Conservation (phyloP, 2,888 invertebrate species). For the Ochlodes sylvanus region DNA sequence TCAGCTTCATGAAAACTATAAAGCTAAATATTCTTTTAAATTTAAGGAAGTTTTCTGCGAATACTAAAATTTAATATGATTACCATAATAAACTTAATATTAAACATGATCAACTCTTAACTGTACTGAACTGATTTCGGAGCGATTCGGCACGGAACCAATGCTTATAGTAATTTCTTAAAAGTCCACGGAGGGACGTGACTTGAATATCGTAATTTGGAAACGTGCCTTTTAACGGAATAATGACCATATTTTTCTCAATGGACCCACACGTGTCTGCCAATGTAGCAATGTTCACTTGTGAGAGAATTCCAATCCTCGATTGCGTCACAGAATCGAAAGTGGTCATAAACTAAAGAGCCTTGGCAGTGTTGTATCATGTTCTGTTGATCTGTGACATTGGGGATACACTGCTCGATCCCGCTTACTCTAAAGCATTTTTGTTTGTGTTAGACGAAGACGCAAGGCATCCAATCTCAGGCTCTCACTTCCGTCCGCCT, state of each 20-base stretch:
- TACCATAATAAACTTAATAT: constrained; percentile 17
- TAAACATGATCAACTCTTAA: constrained; percentile 7
- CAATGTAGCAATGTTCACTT: constrained; percentile 42
- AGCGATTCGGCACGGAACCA: constrained; percentile 53
- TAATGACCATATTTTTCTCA: constrained; percentile 65
- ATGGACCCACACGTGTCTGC: constrained; percentile 52
- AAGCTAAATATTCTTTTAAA: no score
- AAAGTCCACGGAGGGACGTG: constrained; percentile 57
- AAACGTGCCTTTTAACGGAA: constrained; percentile 55
- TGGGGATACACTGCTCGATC: constrained; percentile 66
- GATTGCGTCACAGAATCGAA: constrained; percentile 78
- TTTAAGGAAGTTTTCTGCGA: background rate
- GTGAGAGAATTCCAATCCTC: constrained; percentile 60
- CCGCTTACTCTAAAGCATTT: constrained; percentile 56
- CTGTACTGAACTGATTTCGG: constrained; percentile 56
- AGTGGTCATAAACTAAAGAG: constrained; percentile 78
- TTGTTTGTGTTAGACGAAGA: constrained; percentile 72
- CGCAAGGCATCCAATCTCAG: constrained; percentile 61
- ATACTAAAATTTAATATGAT: constrained; percentile 2
- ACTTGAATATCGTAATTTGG: constrained; percentile 65
- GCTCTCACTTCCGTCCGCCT: constrained; percentile 85
- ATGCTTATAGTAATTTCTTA: constrained; percentile 61
- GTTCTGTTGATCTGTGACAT: constrained; percentile 74
- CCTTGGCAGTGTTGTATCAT: constrained; percentile 70
- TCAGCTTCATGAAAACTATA: no score